A percentile compares a stretch with the other conserved stretches of the same genome.
Conservation (phyloP, 2,888 invertebrate species). For the Yponomeuta cagnagella region DNA sequence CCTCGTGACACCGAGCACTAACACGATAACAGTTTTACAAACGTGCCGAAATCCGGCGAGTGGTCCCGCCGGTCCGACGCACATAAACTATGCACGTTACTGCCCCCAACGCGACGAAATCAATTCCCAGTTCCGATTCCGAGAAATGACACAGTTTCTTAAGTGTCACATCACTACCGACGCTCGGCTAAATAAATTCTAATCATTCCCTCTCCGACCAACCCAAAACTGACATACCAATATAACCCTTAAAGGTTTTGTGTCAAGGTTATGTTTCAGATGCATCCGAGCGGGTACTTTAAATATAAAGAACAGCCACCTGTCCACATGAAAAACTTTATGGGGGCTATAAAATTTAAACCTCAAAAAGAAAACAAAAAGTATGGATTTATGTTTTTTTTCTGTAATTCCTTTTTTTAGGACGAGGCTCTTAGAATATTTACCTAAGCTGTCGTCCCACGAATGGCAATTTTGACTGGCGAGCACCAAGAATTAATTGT, state of each 20-base stretch:
- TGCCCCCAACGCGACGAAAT: slow-evolving; percentile 68
- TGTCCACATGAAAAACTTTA: slow-evolving; percentile 75
- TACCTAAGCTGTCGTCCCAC: slow-evolving; percentile 74
- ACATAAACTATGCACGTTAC: slow-evolving; percentile 69
- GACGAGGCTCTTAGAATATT: slow-evolving; percentile 67
- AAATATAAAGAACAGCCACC: slow-evolving; percentile 74
- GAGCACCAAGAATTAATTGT: slow-evolving; percentile 67
- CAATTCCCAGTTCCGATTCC: slow-evolving; percentile 73
- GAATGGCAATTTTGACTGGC: slow-evolving; percentile 72
- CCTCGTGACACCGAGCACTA: slow-evolving; percentile 41
- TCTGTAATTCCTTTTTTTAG: slow-evolving; percentile 38
- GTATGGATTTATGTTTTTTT: slow-evolving; percentile 48
- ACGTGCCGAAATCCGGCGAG: slow-evolving; percentile 38
- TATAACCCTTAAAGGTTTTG: slow-evolving; percentile 54
- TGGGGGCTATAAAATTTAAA: slow-evolving; percentile 73
- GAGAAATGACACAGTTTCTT: slow-evolving; percentile 74
- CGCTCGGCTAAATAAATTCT: slow-evolving; percentile 71
- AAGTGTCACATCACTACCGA: slow-evolving; percentile 74
- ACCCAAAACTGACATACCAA: slow-evolving; percentile 44
- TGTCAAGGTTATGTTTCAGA: slow-evolving; percentile 48
- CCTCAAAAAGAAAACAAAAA: slow-evolving; percentile 68
- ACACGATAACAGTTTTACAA: slow-evolving; percentile 63
- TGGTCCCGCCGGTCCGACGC: slow-evolving; percentile 28
- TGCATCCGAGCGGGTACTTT: slow-evolving; percentile 49
- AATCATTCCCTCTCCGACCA: slow-evolving; percentile 35